Percentiles rank a stretch among this genome's conserved stretches.
Conservation (phyloP, 2,888 invertebrate genomes). For the Hirtodrosophila alboralis region DNA sequence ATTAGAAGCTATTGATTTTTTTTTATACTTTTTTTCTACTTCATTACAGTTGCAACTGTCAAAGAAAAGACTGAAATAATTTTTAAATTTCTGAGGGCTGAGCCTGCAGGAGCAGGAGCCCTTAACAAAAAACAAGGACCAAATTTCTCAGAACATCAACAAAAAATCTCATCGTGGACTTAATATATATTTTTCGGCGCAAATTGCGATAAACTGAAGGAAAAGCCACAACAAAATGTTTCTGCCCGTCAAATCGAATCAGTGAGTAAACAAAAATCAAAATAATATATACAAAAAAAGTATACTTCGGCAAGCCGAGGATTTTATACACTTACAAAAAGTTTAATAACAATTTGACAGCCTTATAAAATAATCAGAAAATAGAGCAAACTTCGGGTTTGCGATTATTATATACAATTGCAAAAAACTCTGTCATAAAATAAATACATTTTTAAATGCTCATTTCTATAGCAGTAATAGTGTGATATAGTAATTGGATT, state of each 20-base stretch:
- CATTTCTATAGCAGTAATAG: no score
- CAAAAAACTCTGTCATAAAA: no score
- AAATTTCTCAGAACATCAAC: slow-evolving; percentile 10
- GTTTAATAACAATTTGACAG: no score
- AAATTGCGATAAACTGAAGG: slow-evolving; percentile 7
- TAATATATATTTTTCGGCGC: slow-evolving; percentile 41
- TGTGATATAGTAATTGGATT: no score
- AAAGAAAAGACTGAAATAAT: slow-evolving; percentile 54
- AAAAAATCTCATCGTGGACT: slow-evolving; percentile 17
- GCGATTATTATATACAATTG: no score
- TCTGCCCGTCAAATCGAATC: slow-evolving; percentile 83
- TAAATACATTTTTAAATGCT: no score
- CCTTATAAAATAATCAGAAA: no score
- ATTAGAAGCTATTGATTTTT: slow-evolving; percentile 70
- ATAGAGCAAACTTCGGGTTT: no score
- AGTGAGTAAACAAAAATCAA: slow-evolving; percentile 79
- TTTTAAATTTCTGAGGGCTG: not conserved
- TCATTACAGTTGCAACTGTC: slow-evolving; percentile 65
- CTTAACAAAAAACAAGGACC: slow-evolving; percentile 30
- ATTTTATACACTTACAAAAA: not conserved
- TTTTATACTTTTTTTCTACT: slow-evolving; percentile 25
- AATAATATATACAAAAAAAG: not conserved
- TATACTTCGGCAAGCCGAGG: slow-evolving; percentile 1
- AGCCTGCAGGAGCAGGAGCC: slow-evolving; percentile 1
- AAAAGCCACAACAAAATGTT: slow-evolving; percentile 73